Evolutionary conservation across 2,888 invertebrate genomes (phyloP).

Genomic region (Ernsta delagoae): DNA sequence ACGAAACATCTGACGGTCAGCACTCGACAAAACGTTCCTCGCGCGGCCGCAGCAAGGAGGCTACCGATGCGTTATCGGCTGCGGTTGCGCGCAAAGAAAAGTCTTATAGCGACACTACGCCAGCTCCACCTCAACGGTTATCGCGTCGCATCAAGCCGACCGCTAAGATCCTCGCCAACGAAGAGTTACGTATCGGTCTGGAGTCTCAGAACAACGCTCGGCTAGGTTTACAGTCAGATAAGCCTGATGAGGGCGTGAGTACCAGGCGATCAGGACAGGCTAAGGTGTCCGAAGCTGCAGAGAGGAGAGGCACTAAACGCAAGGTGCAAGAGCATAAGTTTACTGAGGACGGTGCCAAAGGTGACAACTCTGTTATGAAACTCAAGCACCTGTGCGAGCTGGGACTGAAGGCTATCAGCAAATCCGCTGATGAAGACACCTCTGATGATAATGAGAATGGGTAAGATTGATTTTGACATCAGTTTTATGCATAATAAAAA

Average conservation of each 20-base stretch:
- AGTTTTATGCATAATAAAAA: too few relatives aligned
- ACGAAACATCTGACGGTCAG: conserved; percentile 65
- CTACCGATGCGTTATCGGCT: conserved; percentile 86
- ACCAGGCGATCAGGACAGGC: conserved; percentile 65
- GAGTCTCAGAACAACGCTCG: conserved; percentile 85
- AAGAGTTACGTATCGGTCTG: conserved; percentile 84
- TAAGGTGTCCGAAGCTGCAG: conserved; percentile 47
- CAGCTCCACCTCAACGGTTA: conserved; percentile 59
- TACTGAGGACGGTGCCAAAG: conserved; percentile 39
- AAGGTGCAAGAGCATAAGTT: conserved; percentile 40
- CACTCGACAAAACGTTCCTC: conserved; percentile 85
- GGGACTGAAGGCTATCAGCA: conserved; percentile 74
- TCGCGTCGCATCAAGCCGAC: conserved; percentile 87
- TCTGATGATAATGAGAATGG: conserved; percentile 47
- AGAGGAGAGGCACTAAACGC: conserved; percentile 41
- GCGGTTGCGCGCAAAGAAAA: conserved; percentile 90
- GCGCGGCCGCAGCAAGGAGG: conserved; percentile 86
- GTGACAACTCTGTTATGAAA: conserved; percentile 79
- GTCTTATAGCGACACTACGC: conserved; percentile 82
- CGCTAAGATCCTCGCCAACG: conserved; percentile 87
- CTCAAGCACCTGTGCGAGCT: conserved; percentile 83
- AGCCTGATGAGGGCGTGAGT: conserved; percentile 68
- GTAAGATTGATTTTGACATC: conserved; percentile 35
- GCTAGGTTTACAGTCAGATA: conserved; percentile 70
- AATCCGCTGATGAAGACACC: conserved; percentile 61